Percentiles rank a stretch among this genome's conserved stretches.
Evolutionary conservation across 2,113 vertebrate genomes (phyloP).

Genomic region (Scortum barcoo): DNA sequence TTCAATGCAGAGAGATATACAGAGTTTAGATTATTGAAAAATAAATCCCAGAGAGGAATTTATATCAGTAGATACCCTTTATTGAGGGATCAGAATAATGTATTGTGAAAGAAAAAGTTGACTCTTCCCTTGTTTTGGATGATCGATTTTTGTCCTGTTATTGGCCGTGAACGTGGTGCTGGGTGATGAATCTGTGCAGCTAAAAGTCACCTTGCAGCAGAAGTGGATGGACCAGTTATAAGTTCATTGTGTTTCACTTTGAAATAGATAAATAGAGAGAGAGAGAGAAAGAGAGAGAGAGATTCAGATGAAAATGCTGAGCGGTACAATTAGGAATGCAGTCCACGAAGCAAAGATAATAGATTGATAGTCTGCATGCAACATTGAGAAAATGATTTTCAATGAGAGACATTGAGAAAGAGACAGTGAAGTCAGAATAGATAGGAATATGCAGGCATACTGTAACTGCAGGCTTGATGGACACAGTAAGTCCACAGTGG

Average conservation of each 20-base stretch:
- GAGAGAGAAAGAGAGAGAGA: no score
- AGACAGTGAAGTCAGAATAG: not conserved
- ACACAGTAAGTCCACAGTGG: conserved; percentile 20
- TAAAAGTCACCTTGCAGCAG: not conserved
- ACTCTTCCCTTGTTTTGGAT: not conserved
- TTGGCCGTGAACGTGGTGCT: not conserved
- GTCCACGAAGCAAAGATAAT: not conserved
- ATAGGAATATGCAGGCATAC: conserved; percentile 8
- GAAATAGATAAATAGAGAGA: no score
- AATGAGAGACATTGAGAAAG: not conserved
- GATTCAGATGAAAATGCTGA: not conserved
- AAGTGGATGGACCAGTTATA: not conserved
- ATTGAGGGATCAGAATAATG: not conserved
- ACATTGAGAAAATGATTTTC: not conserved
- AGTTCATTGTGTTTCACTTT: not conserved
- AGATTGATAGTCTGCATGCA: not conserved
- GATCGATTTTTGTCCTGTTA: not conserved
- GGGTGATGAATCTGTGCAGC: conserved; percentile 2
- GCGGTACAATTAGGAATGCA: not conserved
- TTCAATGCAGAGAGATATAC: not conserved
- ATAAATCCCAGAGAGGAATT: not conserved
- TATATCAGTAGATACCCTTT: not conserved
- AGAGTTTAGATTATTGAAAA: not conserved
- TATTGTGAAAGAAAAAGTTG: not conserved
- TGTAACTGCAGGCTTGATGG: conserved; percentile 30